phyloP scores from a whole-genome alignment of 2,888 invertebrate species.

The Diarsia dahlii region DNA sequence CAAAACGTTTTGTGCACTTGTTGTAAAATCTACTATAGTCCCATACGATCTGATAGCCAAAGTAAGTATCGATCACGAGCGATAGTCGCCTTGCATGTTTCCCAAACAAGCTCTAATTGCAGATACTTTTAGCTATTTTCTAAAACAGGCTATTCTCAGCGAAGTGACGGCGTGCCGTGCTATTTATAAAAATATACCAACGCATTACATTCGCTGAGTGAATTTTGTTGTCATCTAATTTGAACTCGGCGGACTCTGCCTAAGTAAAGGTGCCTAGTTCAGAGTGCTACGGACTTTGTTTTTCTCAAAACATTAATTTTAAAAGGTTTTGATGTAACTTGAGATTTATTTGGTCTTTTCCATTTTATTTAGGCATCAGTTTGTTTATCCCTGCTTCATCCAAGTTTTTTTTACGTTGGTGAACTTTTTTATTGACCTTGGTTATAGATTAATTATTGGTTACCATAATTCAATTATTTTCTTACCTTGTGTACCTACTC shows the following conservation, averaged over 20 bases:
- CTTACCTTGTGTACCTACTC: neutral
- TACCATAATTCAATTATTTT: neutral
- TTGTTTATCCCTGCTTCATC: constrained; percentile 10
- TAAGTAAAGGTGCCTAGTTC: neutral
- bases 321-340: constrained; percentile 15
- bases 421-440: neutral
- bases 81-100: no score
- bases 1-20: no score
- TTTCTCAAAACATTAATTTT: constrained; percentile 26
- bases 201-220: constrained; percentile 17
- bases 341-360: constrained; percentile 41
- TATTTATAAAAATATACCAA: constrained; percentile 15
- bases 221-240: constrained; percentile 48
- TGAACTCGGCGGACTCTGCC: constrained; percentile 22
- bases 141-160: neutral
- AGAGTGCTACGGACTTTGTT: constrained; percentile 17
- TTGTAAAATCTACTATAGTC: no score
- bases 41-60: no score
- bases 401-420: neutral
- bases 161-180: neutral
- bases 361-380: constrained; percentile 7
- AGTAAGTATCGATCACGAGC: no score
- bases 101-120: neutral
- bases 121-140: neutral
- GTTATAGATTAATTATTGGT: neutral